A percentile compares a stretch with the other conserved stretches of the same genome.
These are phyloP conservation scores for Chrysotoxum bicinctum DNA, from an alignment of 2,888 invertebrate species.

Conservation along the genomic window DNA sequence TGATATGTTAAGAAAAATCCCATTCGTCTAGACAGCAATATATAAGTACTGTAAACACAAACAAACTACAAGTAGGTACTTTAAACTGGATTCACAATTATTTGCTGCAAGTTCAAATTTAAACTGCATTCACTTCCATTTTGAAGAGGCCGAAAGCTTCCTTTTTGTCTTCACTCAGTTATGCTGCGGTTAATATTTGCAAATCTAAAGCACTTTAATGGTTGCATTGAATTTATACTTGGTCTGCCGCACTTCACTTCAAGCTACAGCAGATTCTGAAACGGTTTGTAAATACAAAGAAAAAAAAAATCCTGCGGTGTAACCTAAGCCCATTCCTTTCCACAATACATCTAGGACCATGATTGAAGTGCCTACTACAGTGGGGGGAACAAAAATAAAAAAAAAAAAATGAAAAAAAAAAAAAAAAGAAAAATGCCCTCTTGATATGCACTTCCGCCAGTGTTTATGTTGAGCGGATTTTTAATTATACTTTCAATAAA, in stretches of 20 bases:
- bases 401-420: neutral
- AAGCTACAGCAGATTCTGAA: conserved; percentile 45
- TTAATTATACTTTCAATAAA: conserved; percentile 67
- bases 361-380: conserved; percentile 65
- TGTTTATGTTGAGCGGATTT: conserved; percentile 67
- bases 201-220: conserved; percentile 32
- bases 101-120: neutral
- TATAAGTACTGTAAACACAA: too few relatives aligned
- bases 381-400: neutral
- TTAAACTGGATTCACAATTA: neutral
- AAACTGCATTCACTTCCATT: neutral
- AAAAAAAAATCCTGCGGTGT: conserved; percentile 18
- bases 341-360: conserved; percentile 24
- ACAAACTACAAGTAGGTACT: neutral
- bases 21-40: too few relatives aligned
- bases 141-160: neutral
- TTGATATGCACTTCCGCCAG: conserved; percentile 65
- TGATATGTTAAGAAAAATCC: too few relatives aligned
- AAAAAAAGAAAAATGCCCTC: conserved; percentile 27
- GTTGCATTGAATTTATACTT: conserved; percentile 57
- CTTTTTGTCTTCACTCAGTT: conserved; percentile 3
- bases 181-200: conserved; percentile 26
- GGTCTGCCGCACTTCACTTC: conserved; percentile 64
- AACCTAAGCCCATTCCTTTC: conserved; percentile 24
- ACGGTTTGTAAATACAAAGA: conserved; percentile 52